Evolutionary conservation across 2,888 invertebrate genomes (phyloP), one percentile per base, ranked within the genome.

Genomic region (Ochropacha duplaris): DNA sequence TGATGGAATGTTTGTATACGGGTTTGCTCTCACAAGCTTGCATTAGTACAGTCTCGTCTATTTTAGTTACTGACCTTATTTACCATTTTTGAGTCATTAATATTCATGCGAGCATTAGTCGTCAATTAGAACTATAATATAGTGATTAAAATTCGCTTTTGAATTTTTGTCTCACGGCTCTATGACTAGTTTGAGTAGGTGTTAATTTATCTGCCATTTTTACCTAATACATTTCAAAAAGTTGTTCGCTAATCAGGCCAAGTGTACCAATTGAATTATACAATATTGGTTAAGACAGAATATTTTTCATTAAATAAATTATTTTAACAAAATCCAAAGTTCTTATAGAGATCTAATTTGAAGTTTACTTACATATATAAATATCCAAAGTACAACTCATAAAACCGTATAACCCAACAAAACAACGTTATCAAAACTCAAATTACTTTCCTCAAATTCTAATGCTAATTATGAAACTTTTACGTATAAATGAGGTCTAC

Each of bases 401-500:
- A 19, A 44, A 44, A 16, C 19, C 44, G 19, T 19, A 19, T 44
- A 19, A 44, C 44, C 44, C 8, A 44, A 44, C 19, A 44, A 52
- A 31, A 31, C 52, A 31, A 52, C 34, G 34, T 52, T 52, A 52
- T 52, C 52, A 52, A 34, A 51, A 22, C 9, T 52, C 31, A 52
- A 52, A 52, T 52, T 52, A 52, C 52, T 52, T 52, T 52, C 22
- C 52, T 31, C 31, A 19, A 19, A 31, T 31, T 31, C 12, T 31
- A 31, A 70, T 65, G 59, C 62, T 67, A 68, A 68, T 68, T 68
- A 70, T 49, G 49, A 54, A 68, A 69, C 57, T 70, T 68, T 60
- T 44, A 44, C 19, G 26, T 19, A 36, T 22, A 34, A 52, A 52
- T 52, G 56, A 59, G 58, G 65, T 57, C 22, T 44, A 56, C 56